phyloP scores from a whole-genome alignment of 2,888 invertebrate species.

The Uloborus plumipes region DNA sequence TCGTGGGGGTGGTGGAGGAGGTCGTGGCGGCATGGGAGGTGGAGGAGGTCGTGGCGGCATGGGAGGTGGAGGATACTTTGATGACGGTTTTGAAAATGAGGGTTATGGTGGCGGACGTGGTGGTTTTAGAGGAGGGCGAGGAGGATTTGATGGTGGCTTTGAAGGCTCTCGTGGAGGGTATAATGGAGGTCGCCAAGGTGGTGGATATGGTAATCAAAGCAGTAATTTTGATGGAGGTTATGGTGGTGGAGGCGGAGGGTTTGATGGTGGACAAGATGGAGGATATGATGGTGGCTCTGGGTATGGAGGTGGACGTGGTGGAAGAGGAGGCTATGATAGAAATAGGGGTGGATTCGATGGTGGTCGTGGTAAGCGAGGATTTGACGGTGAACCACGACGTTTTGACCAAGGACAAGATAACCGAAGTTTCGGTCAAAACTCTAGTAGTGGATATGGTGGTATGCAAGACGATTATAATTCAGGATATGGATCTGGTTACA shows the following conservation, averaged over 20 bases:
- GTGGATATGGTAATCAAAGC: constrained; percentile 15
- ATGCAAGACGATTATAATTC: not conserved
- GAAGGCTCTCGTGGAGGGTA: not conserved
- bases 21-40: not conserved
- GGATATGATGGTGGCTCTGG: constrained; percentile 2
- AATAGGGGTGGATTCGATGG: not conserved
- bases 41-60: constrained; percentile 5
- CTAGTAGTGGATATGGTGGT: constrained; percentile 3
- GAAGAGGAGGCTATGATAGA: not conserved
- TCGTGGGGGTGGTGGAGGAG: constrained; percentile 7
- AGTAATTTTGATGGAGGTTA: constrained; percentile 1
- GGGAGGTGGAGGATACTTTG: not conserved
- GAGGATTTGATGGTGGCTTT: constrained; percentile 50
- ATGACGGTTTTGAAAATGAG: constrained; percentile 58
- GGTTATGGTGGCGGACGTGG: constrained; percentile 50
- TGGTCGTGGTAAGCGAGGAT: not conserved
- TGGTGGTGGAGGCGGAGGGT: constrained; percentile 10
- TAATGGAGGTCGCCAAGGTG: not conserved
- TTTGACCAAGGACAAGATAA: not conserved
- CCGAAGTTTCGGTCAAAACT: not conserved
- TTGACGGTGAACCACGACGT: not conserved
- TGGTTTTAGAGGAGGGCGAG: constrained; percentile 64
- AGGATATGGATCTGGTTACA: not conserved
- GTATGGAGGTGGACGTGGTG: not conserved
- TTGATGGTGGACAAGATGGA: constrained; percentile 2